Evolutionary conservation across 2,888 invertebrate genomes (phyloP).

Genomic region (Ceratothoa steindachneri): DNA sequence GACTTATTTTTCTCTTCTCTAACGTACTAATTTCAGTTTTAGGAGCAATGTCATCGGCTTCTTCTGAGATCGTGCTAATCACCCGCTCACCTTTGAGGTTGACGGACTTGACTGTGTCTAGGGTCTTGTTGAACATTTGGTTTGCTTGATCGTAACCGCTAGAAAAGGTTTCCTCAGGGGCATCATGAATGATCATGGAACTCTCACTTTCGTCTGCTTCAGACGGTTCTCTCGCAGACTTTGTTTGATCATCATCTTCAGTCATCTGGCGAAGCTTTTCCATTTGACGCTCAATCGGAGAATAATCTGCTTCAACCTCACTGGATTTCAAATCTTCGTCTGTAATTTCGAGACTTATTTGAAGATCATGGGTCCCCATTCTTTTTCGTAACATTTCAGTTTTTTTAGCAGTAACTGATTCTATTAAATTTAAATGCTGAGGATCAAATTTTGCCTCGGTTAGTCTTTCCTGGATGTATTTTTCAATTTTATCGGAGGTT

Average conservation of each 20-base stretch:
- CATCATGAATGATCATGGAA: slow-evolving; percentile 45
- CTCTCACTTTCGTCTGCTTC: slow-evolving; percentile 47
- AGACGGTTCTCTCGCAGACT: slow-evolving; percentile 37
- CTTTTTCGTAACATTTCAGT: slow-evolving; percentile 39
- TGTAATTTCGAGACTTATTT: slow-evolving; percentile 46
- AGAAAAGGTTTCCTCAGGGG: slow-evolving; percentile 35
- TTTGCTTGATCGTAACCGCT: slow-evolving; percentile 47
- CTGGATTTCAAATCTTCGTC: slow-evolving; percentile 47
- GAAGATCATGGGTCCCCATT: slow-evolving; percentile 24
- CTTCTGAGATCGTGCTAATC: slow-evolving; percentile 21
- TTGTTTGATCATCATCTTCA: slow-evolving; percentile 42
- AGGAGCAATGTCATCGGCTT: not conserved
- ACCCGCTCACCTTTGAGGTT: slow-evolving; percentile 19
- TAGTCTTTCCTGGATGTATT: slow-evolving; percentile 41
- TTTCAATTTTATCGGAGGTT: slow-evolving; percentile 43
- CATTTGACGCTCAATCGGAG: slow-evolving; percentile 47
- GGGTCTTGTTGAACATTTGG: slow-evolving; percentile 43
- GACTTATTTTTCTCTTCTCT: slow-evolving; percentile 25
- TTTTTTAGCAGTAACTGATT: slow-evolving; percentile 44
- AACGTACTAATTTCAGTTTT: slow-evolving; percentile 16
- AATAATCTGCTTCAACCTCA: slow-evolving; percentile 33
- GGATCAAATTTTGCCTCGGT: slow-evolving; percentile 29
- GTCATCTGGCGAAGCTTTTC: slow-evolving; percentile 46
- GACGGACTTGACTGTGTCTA: slow-evolving; percentile 30
- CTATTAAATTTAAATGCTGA: slow-evolving; percentile 33